phyloP scores from a whole-genome alignment of 2,113 vertebrate species.

The Corythoichthys haematopterus region DNA sequence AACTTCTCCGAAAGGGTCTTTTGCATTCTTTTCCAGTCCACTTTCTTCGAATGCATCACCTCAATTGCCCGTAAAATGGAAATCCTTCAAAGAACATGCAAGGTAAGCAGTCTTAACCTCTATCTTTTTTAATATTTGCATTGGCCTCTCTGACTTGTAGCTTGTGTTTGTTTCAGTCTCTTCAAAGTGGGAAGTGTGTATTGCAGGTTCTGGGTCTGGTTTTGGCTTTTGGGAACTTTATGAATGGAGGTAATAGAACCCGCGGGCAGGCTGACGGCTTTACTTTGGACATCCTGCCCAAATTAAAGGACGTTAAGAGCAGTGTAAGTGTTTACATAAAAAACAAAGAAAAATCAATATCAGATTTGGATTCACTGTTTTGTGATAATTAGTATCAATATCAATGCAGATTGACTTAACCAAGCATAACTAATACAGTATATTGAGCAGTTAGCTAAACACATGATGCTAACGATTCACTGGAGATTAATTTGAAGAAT shows the following conservation, averaged over 20 bases:
- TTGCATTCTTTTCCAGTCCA: constrained; percentile 93
- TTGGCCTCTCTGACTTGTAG: not conserved
- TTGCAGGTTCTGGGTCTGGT: constrained; percentile 85
- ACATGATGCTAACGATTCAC: not conserved
- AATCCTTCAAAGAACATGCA: constrained; percentile 85
- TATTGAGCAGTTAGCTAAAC: not conserved
- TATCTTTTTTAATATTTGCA: not conserved
- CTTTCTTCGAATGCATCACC: constrained; percentile 86
- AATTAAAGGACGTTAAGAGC: constrained; percentile 96
- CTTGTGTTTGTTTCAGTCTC: constrained; percentile 60
- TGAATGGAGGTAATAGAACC: constrained; percentile 93
- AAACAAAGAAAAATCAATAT: not conserved
- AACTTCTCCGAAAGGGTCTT: constrained; percentile 93
- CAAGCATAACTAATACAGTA: not conserved
- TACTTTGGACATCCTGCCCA: constrained; percentile 89
- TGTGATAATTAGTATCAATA: not conserved
- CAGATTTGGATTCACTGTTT: not conserved
- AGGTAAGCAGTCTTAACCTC: constrained; percentile 66
- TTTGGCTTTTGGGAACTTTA: constrained; percentile 93
- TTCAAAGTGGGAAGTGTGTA: constrained; percentile 78
- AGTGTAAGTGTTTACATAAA: constrained; percentile 78
- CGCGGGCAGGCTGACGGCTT: constrained; percentile 95
- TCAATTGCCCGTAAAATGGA: constrained; percentile 86
- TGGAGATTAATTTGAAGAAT: not conserved
- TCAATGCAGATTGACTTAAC: not conserved